These are phyloP conservation scores for Matsumyia berberina DNA, from an alignment of 2,888 invertebrate genomes.

Conservation along the genomic window DNA sequence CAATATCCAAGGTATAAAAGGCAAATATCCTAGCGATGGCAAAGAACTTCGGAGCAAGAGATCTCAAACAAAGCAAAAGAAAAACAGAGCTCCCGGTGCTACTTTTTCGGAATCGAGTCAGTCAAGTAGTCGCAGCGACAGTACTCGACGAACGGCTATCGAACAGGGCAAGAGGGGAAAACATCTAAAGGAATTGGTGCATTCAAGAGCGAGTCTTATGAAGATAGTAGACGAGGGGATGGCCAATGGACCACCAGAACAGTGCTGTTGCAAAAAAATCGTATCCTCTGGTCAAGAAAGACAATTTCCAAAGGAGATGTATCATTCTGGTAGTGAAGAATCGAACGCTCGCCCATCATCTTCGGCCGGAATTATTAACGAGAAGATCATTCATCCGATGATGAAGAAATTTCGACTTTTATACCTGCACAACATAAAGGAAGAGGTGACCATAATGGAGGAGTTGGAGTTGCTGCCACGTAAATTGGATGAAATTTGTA, in stretches of 20 bases:
- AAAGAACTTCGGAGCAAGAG: not conserved
- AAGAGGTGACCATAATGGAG: constrained; percentile 80
- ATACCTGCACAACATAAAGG: constrained; percentile 79
- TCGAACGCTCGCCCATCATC: constrained; percentile 7
- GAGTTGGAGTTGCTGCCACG: constrained; percentile 80
- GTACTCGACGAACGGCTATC: constrained; percentile 21
- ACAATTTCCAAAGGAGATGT: not conserved
- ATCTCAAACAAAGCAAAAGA: not conserved
- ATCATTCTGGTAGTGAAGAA: constrained; percentile 2
- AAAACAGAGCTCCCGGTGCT: not conserved
- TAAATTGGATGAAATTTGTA: constrained; percentile 78
- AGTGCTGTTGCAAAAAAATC: not conserved
- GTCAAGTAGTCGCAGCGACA: constrained; percentile 19
- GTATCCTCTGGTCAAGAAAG: not conserved
- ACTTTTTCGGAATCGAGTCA: constrained; percentile 7
- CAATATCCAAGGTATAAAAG: not conserved
- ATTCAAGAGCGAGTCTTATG: constrained; percentile 47
- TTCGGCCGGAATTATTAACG: constrained; percentile 78
- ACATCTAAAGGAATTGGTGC: constrained; percentile 10
- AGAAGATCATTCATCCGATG: constrained; percentile 81
- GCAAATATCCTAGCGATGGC: not conserved
- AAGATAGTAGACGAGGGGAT: constrained; percentile 46
- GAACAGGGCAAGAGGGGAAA: constrained; percentile 3
- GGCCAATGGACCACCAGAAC: not conserved
- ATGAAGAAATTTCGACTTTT: constrained; percentile 80